A percentile compares a stretch with the other conserved stretches of the same genome.
Conservation (phyloP, 2,797 vertebrate species). For the Sibirionetta formosa region DNA sequence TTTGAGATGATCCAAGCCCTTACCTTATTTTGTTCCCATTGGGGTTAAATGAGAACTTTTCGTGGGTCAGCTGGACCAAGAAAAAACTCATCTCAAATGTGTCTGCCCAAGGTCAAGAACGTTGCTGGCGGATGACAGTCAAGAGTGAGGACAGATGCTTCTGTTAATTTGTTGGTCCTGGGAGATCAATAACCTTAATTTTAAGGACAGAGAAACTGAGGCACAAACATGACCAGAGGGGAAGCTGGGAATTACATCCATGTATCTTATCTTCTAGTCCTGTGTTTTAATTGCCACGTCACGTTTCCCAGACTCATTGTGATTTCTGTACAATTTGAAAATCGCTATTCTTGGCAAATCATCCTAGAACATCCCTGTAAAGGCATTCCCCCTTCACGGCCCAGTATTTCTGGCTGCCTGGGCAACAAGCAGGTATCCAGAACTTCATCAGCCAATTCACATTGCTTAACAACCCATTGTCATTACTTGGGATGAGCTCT, state of each 20-base stretch:
- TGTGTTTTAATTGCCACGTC: not conserved
- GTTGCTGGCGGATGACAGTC: not conserved
- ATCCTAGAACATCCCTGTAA: not conserved
- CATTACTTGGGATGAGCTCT: not conserved
- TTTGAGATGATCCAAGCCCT: not conserved
- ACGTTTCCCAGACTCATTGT: not conserved
- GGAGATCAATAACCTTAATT: not conserved
- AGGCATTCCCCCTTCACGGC: not conserved
- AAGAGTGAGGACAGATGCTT: not conserved
- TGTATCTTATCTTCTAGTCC: not conserved
- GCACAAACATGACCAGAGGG: not conserved
- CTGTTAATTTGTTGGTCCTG: not conserved
- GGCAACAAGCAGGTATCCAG: not conserved
- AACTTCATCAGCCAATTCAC: not conserved
- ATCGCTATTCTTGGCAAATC: accelerated
- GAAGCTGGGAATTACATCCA: not conserved
- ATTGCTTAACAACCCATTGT: not conserved
- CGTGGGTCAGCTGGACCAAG: not conserved
- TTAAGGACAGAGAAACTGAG: not conserved
- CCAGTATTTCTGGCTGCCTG: not conserved
- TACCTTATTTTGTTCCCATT: not conserved
- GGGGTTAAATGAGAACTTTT: not conserved
- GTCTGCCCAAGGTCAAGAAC: not conserved
- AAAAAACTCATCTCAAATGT: not conserved
- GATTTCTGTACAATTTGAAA: not conserved